Base-by-base conservation (phyloP, 2,113 vertebrate species). In the Megaceryle maxima region DNA sequence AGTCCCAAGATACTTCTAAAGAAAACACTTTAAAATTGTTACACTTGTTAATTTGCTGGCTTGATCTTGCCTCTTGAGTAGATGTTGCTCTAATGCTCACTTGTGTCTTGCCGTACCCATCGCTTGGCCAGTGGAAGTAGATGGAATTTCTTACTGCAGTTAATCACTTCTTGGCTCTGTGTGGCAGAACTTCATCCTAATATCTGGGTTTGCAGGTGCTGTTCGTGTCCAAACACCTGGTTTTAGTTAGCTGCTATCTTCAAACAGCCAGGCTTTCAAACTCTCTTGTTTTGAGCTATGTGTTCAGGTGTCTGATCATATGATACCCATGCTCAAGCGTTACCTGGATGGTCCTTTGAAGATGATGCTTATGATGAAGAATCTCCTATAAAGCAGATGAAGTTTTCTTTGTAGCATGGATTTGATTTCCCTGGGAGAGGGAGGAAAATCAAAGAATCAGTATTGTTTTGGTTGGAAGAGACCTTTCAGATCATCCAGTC, bases 101-200 rank as follows among this genome's bases (percentile, higher is more conserved):
- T 81, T 11, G 7, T 35, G 29, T 67, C 67, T 35, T 60, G 66
- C 78, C 0, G 0, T 78, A 12, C 60, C 31, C 0, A 0, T 57
- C 2, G 1, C 44, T 43, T 82, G 43, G 66, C 29, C 1, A 6
- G 13, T 39, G 75, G 83, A 83, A 48, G 80, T 37, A 76, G 76
- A 24, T 67, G 91, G 88, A 81, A 35, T 43, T 78, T 24, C 76
- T 86, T 93, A 51, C 76, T 94, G 64, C 33, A 14, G 72, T 83
- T 86, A 46, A 87, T 83, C 24, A 3, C 68, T 83, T 24, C 55
- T 57, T 78, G 79, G 69, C 83, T 92, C 55, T 26, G 51, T 80
- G 59, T 31, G 62, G 72, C 59, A 22, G 37, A 21, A 5, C 31
- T 88, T 66, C 16, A 0, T 35, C 28, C n/a, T 77, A 7, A 33